phyloP scores from a whole-genome alignment of 2,888 invertebrate species.

The Peribatodes rhomboidaria region DNA sequence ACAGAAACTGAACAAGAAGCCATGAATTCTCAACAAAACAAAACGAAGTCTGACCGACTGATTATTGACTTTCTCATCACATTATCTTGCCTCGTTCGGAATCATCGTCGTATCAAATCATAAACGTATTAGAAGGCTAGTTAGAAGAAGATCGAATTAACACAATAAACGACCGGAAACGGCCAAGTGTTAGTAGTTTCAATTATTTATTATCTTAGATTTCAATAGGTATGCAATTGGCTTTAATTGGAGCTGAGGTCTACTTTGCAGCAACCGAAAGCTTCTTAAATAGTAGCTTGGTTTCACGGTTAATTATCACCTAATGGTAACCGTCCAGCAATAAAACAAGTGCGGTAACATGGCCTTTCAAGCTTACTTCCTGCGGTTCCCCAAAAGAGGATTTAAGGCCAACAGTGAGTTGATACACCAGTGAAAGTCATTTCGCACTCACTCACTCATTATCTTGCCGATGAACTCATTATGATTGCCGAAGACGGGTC shows the following conservation, averaged over 20 bases:
- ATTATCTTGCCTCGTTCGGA: conserved; percentile 19
- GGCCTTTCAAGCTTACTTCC: conserved; percentile 70
- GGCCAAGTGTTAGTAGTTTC: conserved; percentile 27
- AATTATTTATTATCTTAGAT: conserved; percentile 33
- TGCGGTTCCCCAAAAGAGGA: conserved; percentile 77
- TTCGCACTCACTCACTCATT: conserved; percentile 76
- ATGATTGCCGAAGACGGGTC: too few relatives aligned
- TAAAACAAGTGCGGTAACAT: conserved; percentile 59
- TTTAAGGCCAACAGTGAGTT: conserved; percentile 75
- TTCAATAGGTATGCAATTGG: conserved; percentile 23
- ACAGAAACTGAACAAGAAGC: background rate
- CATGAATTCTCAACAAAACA: background rate
- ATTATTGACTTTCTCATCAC: conserved; percentile 34
- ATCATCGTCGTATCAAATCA: conserved; percentile 22
- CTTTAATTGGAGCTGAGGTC: conserved; percentile 23
- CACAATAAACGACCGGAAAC: conserved; percentile 37
- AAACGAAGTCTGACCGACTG: conserved; percentile 2
- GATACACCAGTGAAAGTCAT: conserved; percentile 80
- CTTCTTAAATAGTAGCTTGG: conserved; percentile 45
- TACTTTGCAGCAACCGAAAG: conserved; percentile 44
- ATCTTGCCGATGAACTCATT: conserved; percentile 75
- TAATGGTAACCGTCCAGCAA: conserved; percentile 54
- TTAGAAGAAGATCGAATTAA: conserved; percentile 30
- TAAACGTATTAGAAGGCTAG: conserved; percentile 21
- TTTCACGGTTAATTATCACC: conserved; percentile 53